phyloP scores from a whole-genome alignment of 2,888 invertebrate species.

The Priocnemis perturbator region DNA sequence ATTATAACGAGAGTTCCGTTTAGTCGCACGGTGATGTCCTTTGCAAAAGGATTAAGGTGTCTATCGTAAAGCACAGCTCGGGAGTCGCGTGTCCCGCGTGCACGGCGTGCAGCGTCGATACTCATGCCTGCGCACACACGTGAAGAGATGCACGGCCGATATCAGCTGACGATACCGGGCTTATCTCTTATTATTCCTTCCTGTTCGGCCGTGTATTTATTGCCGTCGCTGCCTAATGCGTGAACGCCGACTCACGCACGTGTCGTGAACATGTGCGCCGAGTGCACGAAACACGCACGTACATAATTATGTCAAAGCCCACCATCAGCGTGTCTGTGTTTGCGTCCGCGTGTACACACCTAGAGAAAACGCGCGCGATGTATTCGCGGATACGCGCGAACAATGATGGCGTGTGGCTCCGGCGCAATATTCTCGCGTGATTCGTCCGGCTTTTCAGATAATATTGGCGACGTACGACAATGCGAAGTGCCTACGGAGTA shows the following conservation, averaged over 20 bases:
- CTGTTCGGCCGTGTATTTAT: constrained; percentile 7
- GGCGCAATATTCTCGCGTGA: constrained; percentile 58
- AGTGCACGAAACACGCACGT: constrained; percentile 35
- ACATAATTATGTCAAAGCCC: constrained; percentile 45
- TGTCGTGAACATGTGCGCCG: constrained; percentile 35
- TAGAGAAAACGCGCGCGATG: constrained; percentile 37
- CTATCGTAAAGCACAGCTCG: too few species aligned
- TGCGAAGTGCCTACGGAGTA: constrained; percentile 16
- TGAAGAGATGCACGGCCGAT: constrained; percentile 41
- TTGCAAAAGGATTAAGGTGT: too few species aligned
- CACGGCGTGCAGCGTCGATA: too few species aligned
- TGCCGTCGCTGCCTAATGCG: constrained; percentile 7
- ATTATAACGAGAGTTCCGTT: too few species aligned
- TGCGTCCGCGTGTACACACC: too few species aligned
- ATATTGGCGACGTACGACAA: constrained; percentile 27
- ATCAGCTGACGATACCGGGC: constrained; percentile 44
- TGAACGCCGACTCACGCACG: constrained; percentile 44
- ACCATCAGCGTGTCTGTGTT: too few species aligned
- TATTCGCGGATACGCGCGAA: constrained; percentile 17
- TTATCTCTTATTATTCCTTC: constrained; percentile 49
- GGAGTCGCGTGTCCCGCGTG: too few species aligned
- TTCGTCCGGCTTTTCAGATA: constrained; percentile 32
- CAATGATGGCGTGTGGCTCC: constrained; percentile 10
- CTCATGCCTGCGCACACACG: background rate
- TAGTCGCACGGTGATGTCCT: too few species aligned